These are phyloP conservation scores for Terrapene triunguis DNA, from an alignment of 2,113 vertebrate species.

Conservation along the genomic window DNA sequence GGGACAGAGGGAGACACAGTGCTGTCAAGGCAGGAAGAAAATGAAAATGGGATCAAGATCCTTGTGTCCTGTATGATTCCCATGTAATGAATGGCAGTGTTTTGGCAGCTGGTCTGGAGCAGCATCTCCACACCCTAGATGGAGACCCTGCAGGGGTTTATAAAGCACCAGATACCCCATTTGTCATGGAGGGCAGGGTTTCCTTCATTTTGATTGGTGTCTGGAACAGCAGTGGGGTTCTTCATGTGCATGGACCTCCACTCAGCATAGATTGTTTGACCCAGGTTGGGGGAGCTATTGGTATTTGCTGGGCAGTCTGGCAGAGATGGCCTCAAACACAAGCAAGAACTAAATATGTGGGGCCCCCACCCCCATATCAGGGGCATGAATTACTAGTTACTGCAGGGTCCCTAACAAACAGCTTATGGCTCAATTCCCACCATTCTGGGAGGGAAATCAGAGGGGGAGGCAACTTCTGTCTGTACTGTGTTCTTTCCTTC, in stretches of 20 bases:
- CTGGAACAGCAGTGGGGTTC: not conserved
- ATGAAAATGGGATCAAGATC: not conserved
- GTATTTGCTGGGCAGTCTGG: not conserved
- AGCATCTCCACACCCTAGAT: not conserved
- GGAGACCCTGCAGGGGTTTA: not conserved
- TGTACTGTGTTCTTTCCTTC: not conserved
- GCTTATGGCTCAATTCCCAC: conserved; percentile 18
- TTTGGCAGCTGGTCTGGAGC: not conserved
- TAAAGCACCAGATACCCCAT: not conserved
- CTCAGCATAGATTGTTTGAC: not conserved
- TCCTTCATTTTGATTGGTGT: not conserved
- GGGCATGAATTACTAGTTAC: conserved; percentile 11
- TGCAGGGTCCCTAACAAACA: not conserved
- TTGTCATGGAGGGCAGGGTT: not conserved
- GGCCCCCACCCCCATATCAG: conserved; percentile 2
- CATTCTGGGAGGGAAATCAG: conserved; percentile 6
- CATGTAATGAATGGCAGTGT: not conserved
- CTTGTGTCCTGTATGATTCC: not conserved
- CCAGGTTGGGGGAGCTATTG: not conserved
- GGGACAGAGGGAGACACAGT: not conserved
- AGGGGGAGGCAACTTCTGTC: not conserved
- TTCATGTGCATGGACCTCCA: not conserved
- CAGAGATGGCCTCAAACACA: not conserved
- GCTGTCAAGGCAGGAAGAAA: conserved; percentile 5
- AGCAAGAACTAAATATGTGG: not conserved